Evolutionary conservation across 2,888 invertebrate genomes (phyloP).

Genomic region (Sminthurinus aureus): DNA sequence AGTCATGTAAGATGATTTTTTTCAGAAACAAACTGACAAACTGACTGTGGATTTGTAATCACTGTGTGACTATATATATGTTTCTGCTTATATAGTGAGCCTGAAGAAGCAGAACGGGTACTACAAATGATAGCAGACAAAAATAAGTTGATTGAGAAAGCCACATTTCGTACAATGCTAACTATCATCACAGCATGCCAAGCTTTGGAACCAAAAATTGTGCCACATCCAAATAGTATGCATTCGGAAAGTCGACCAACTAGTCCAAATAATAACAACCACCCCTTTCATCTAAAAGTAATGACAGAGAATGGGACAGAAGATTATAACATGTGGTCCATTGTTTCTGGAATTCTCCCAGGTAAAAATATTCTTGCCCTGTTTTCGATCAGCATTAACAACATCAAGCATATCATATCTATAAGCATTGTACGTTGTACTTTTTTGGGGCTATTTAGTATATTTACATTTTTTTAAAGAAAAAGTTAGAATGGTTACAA

Average conservation of each 20-base stretch:
- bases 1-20: constrained; percentile 75
- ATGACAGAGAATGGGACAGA: constrained; percentile 12
- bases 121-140: constrained; percentile 58
- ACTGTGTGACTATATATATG: neutral
- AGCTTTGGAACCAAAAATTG: constrained; percentile 46
- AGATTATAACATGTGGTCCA: constrained; percentile 55
- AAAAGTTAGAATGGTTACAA: too few species aligned
- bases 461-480: neutral
- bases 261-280: neutral
- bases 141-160: constrained; percentile 55
- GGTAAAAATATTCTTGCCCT: constrained; percentile 66
- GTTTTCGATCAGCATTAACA: neutral
- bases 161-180: constrained; percentile 55
- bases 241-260: neutral
- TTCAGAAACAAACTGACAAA: too few species aligned
- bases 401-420: neutral
- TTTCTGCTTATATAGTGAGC: constrained; percentile 68
- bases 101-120: constrained; percentile 72
- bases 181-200: constrained; percentile 58
- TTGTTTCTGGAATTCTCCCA: constrained; percentile 65
- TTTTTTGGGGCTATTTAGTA: neutral
- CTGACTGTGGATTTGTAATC: too few species aligned
- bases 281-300: neutral
- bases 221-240: neutral
- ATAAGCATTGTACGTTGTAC: neutral